Percentiles rank a stretch among this genome's conserved stretches.
phyloP scores from a whole-genome alignment of 2,888 invertebrate species.

The Osedax fenrisi region DNA sequence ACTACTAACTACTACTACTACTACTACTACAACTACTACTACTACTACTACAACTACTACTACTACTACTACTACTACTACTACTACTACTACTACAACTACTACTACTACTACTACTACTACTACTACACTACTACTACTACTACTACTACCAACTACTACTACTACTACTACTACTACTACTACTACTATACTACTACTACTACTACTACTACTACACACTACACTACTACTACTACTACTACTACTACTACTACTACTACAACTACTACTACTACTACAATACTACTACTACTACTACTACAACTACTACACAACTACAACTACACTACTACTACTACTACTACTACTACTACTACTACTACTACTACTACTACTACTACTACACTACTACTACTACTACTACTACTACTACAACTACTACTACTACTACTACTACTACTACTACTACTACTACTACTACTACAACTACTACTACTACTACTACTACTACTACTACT shows the following conservation, averaged over 20 bases:
- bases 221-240: too few species aligned
- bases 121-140: too few species aligned
- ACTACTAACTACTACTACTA: too few species aligned
- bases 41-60: background rate
- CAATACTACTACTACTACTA: too few species aligned
- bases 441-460: slow-evolving; percentile 17
- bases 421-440: slow-evolving; percentile 23
- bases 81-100: slow-evolving; percentile 3
- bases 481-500: slow-evolving; percentile 26
- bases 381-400: slow-evolving; percentile 4
- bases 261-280: slow-evolving; percentile 21
- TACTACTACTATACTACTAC: too few species aligned
- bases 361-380: slow-evolving; percentile 4
- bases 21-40: background rate
- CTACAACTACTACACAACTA: too few species aligned
- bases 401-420: slow-evolving; percentile 10
- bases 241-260: slow-evolving; percentile 13
- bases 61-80: slow-evolving; percentile 11
- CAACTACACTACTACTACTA: too few species aligned
- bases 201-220: too few species aligned
- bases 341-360: slow-evolving; percentile 7
- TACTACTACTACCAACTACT: too few species aligned
- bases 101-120: slow-evolving; percentile 14
- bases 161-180: too few species aligned
- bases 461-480: slow-evolving; percentile 15